Base-by-base conservation (phyloP, 2,797 vertebrate species). In the Pelodytes ibericus region DNA sequence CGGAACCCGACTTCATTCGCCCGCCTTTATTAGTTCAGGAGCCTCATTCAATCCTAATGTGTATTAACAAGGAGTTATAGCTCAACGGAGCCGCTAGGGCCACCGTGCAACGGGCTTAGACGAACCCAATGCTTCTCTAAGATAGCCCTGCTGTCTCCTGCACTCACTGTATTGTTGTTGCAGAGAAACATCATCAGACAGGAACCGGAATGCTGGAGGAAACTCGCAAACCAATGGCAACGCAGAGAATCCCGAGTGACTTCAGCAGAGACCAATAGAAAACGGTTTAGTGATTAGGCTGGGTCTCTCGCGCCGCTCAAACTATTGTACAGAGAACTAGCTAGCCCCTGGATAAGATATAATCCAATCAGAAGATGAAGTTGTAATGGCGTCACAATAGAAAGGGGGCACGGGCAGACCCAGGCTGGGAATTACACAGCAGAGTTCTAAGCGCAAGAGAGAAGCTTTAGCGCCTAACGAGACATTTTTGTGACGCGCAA, bases 191-290 rank as follows among this genome's bases (percentile, higher is more conserved):
- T 30, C 41, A 30, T 24, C 24, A 24, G 18, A 47, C 33, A 20
- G 72, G 72, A 74, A 74, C 29, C 72, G 72, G 72, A 74, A 74
- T 30, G 7, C 1, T 7, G 62, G n/a, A 58, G 56, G 53, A 66
- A n/a, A 65, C 24, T n/a, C 18, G 22, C 18, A 10, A 20, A 9
- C 72, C 72, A 74, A 74, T 74, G 2, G 18, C 2, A 29, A 7
- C 22, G 16, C 39, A 15, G 33, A 13, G n/a, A 22, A n/a, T 2
- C 1, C 8, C 2, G 62, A 74, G 18, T 47, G 61, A 63, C 58
- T 13, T 31, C 4, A 13, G 13, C 1, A 7, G 2, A 6, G 66
- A 36, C 72, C 51, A 74, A 74, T 74, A 22, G 29, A 4, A 8
- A 8, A 9, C 7, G 7, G 18, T 44, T 16, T 24, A 20, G 22